Conservation (phyloP, 2,797 vertebrate species). For the Brachymystax lenok region DNA sequence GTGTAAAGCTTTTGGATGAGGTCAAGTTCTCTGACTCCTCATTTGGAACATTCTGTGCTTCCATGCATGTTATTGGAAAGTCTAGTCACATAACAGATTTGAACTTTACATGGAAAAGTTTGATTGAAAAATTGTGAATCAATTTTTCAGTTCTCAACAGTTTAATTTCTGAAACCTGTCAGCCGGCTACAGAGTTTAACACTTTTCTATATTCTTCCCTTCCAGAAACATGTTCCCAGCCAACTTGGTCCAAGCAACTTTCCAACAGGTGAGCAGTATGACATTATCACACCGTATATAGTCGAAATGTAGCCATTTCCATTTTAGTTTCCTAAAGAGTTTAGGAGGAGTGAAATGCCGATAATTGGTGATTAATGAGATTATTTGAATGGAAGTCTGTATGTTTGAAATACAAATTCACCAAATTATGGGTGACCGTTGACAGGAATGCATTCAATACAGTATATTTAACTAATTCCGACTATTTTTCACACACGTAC, state of each 20-base stretch:
- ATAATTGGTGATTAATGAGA: not conserved
- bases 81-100: not conserved
- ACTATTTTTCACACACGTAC: not conserved
- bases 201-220: conserved; percentile 43
- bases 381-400: not conserved
- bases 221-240: conserved; percentile 98
- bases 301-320: not conserved
- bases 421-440: not conserved
- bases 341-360: too few species aligned
- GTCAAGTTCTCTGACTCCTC: not conserved
- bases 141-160: not conserved
- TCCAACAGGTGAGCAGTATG: conserved; percentile 88
- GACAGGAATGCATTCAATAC: not conserved
- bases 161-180: not conserved
- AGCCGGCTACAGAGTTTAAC: conserved; percentile 21
- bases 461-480: not conserved
- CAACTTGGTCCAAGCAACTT: conserved; percentile 96
- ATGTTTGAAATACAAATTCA: not conserved
- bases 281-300: not conserved
- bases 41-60: not conserved
- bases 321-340: not conserved
- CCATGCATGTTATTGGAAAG: not conserved
- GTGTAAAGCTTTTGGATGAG: not conserved
- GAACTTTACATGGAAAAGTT: not conserved
- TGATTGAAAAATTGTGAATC: not conserved